phyloP scores from a whole-genome alignment of 2,113 vertebrate genomes.

The Chamaetylas fuelleborni region DNA sequence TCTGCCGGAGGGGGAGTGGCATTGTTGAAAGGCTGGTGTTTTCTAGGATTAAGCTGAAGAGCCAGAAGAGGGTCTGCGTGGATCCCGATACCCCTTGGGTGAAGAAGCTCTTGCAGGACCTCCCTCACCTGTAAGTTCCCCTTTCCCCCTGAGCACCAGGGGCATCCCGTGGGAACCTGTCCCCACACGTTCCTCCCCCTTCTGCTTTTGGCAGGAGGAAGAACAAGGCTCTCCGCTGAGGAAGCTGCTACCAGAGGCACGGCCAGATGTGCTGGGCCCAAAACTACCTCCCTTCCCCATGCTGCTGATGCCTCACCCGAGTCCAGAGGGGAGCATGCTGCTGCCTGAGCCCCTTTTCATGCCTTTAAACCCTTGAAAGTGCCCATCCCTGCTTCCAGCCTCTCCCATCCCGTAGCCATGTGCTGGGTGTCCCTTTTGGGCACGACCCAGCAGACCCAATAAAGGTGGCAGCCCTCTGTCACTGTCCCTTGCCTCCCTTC shows the following conservation, averaged over 20 bases:
- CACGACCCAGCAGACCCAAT: not conserved
- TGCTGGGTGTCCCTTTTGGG: accelerated
- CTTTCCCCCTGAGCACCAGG: accelerated
- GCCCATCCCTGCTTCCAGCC: not conserved
- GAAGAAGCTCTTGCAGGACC: not conserved
- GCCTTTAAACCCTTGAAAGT: not conserved
- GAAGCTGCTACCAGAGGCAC: not conserved
- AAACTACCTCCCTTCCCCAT: not conserved
- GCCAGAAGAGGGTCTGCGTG: not conserved
- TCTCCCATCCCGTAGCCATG: accelerated
- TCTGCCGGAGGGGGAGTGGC: accelerated
- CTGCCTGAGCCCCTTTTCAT: not conserved
- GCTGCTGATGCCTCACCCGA: accelerated
- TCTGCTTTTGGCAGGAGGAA: slow-evolving; percentile 48
- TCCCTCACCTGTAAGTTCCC: not conserved
- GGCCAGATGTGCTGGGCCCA: not conserved
- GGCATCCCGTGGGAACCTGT: accelerated
- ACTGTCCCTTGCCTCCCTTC: accelerated
- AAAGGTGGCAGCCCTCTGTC: not conserved
- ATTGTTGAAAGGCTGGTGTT: accelerated
- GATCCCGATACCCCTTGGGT: not conserved
- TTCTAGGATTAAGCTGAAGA: slow-evolving; percentile 47
- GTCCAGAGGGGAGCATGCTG: accelerated
- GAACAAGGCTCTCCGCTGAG: not conserved
- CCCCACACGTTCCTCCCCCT: not conserved